Base-by-base conservation (phyloP, 1,140 invertebrate genomes). In the Bilobella aurantiaca region DNA sequence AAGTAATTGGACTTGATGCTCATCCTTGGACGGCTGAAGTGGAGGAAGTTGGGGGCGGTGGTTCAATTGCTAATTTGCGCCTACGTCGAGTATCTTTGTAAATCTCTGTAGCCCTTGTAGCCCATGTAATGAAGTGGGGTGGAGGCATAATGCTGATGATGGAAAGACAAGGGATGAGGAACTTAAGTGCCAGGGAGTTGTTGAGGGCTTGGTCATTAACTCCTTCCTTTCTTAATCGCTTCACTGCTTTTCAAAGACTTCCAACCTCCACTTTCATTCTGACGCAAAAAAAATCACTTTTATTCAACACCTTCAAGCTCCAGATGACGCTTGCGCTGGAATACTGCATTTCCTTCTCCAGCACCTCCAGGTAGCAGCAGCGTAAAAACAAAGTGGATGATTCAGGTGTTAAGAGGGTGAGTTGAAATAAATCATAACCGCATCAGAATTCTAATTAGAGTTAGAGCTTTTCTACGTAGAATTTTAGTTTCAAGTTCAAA, bases 171-270 rank as follows among this genome's bases (percentile, higher is more conserved):
- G 37, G 8, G 8, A 42, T 8, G 8, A 12, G 37, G 37, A 23
- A 5, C 21, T 53, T 23, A 16, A 53, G 23, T 16, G 8, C 14
- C 3, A 18, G 49, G 25, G 23, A 53, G 23, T 53, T 53, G 12
- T 42, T 42, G 34, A 42, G 34, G 49, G 12, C 21, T 23, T 53
- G 12, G 23, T 53, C 49, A 23, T 53, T 53, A 53, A 53, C 49
- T 53, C 49, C 49, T 53, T 53, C 49, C 49, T 12, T 53, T 53
- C 3, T 53, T 53, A 53, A 23, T 53, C 49, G 49, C 12, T 53
- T 53, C 14, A 53, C 8, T 53, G 49, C 14, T 53, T 53, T 23
- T 23, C 49, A 53, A 12, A 16, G 49, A 23, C 23, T 53, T 23
- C 3, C 37, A 42, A 42, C n/a, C n/a, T n/a, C n/a, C n/a, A n/a